Conservation (phyloP, 2,888 invertebrate genomes). For the Anthrax anthrax region DNA sequence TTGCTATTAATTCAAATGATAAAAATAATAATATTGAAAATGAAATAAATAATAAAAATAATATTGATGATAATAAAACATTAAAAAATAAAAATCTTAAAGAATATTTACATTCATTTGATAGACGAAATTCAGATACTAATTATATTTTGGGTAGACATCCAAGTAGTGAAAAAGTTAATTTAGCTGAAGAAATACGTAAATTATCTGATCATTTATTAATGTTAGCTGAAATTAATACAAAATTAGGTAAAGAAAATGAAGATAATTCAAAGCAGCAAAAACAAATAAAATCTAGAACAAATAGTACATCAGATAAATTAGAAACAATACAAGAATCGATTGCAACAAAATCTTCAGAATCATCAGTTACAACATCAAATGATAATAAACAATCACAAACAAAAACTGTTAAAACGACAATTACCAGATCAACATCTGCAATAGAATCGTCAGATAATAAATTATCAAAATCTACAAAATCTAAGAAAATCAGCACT, state of each 20-base stretch:
- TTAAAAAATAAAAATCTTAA: constrained; percentile 18
- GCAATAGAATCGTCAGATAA: constrained; percentile 13
- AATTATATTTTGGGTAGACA: constrained; percentile 43
- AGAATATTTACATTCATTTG: constrained; percentile 39
- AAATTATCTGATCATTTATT: constrained; percentile 66
- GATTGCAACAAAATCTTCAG: constrained; percentile 19
- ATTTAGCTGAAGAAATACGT: constrained; percentile 68
- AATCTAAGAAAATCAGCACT: constrained; percentile 18
- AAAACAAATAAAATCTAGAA: neutral
- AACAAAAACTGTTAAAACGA: neutral
- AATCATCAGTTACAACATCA: constrained; percentile 25
- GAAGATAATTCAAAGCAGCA: neutral
- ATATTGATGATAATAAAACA: too few relatives aligned
- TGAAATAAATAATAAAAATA: constrained; percentile 24
- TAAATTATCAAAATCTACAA: constrained; percentile 8
- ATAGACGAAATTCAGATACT: constrained; percentile 66
- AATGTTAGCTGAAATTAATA: constrained; percentile 52
- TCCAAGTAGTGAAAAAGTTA: constrained; percentile 50
- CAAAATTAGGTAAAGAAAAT: constrained; percentile 23
- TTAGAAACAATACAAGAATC: neutral
- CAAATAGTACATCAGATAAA: constrained; percentile 10
- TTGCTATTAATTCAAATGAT: constrained; percentile 41
- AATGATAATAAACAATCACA: neutral
- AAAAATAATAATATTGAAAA: constrained; percentile 30
- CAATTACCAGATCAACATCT: constrained; percentile 24